Percentiles rank a stretch among this genome's conserved stretches.
These are phyloP conservation scores for Himalopsyche anomala DNA, from an alignment of 2,888 invertebrate species.

Conservation along the genomic window DNA sequence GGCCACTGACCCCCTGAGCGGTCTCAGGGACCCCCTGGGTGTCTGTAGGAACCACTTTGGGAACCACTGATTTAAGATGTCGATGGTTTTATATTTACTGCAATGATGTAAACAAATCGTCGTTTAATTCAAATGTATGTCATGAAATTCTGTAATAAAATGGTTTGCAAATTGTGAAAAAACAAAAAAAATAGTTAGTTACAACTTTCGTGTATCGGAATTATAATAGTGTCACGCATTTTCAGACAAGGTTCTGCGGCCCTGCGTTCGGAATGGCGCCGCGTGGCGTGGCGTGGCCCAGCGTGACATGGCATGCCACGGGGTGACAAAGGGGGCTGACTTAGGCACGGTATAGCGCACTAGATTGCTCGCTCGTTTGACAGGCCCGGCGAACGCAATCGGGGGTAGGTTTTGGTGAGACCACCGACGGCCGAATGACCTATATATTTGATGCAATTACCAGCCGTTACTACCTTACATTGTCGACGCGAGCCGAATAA, in stretches of 20 bases:
- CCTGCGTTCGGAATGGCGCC: not conserved
- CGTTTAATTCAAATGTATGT: too few species aligned
- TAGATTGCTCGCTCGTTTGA: slow-evolving; percentile 22
- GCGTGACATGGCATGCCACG: slow-evolving; percentile 25
- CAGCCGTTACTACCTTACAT: not conserved
- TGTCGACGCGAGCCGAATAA: slow-evolving; percentile 5
- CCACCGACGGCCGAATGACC: slow-evolving; percentile 26
- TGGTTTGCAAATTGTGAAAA: too few species aligned
- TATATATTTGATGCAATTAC: slow-evolving; percentile 34
- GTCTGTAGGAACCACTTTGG: too few species aligned
- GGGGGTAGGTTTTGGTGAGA: slow-evolving; percentile 15
- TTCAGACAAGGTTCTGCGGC: slow-evolving; percentile 4
- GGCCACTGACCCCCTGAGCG: too few species aligned
- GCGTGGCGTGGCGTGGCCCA: slow-evolving; percentile 27
- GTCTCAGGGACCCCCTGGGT: too few species aligned
- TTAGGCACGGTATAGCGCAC: slow-evolving; percentile 22
- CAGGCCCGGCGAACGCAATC: slow-evolving; percentile 22
- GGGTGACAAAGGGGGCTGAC: slow-evolving; percentile 31
- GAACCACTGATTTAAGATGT: too few species aligned
- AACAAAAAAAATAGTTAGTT: too few species aligned
- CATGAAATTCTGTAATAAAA: too few species aligned
- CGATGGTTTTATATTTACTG: too few species aligned
- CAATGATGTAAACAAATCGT: too few species aligned
- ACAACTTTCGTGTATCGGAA: too few species aligned
- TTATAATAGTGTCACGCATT: not conserved